Base-by-base conservation (phyloP, 1,140 invertebrate genomes). In the Chrysomallon squamiferum region DNA sequence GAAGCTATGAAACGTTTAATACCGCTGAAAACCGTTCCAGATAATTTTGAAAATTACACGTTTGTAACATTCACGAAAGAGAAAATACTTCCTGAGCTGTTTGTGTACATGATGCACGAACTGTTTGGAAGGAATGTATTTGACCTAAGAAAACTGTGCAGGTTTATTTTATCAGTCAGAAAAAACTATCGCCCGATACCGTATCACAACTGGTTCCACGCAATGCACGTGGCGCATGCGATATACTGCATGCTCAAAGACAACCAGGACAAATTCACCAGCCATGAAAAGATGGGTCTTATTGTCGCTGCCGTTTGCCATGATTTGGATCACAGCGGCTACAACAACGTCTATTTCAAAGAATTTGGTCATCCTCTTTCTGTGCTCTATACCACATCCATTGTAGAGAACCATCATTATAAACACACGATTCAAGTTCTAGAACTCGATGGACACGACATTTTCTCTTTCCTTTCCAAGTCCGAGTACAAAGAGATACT, bases 161-260 rank as follows among this genome's bases (percentile, higher is more conserved):
- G 69, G 3, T 81, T 81, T 65, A 68, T 75, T 13, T 58, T 81
- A 18, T 79, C 79, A 3, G 74, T 81, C 2, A 63, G 72, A 18
- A 80, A 80, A 38, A 80, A 79, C 52, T 83, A 83, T 52, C 65
- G 80, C 2, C 70, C 73, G 15, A 65, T 81, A 7, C 59, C 70
- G 11, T 82, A 82, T 50, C 80, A 82, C 62, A 82, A 82, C 71
- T 82, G 76, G 76, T 56, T 70, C 13, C 80, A 82, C 61, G 80
- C 76, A 5, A 80, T 82, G 47, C 71, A 76, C 49, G 80, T 82
- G 6, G 68, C 69, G 6, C 80, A 82, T 32, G 58, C 64, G 25
- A 63, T 79, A 27, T 82, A 77, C 74, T 66, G 68, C 25, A 75
- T 80, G 57, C 59, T 77, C 0, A 66, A 67, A 32, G 50, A 35